Percentiles rank a stretch among this genome's conserved stretches.
Conservation (phyloP, 2,888 invertebrate species). For the Proisotoma minuta region DNA sequence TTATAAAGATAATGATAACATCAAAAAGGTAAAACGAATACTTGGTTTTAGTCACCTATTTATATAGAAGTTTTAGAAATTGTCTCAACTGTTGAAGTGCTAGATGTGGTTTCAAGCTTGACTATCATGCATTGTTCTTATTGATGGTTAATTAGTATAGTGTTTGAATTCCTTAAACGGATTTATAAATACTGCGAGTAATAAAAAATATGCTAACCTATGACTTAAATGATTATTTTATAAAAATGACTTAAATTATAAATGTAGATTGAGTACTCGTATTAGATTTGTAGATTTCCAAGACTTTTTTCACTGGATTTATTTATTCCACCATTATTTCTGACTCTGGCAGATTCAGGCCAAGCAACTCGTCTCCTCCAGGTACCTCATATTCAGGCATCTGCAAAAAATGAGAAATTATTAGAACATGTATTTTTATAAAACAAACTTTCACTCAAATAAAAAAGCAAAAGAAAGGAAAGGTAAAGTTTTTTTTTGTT, state of each 20-base stretch:
- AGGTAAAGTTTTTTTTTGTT: neutral
- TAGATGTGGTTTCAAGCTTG: too few species aligned
- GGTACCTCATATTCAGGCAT: slow-evolving; percentile 36
- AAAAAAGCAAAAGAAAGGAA: neutral
- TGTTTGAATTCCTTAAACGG: too few species aligned
- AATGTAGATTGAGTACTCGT: neutral
- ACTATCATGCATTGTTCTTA: too few species aligned
- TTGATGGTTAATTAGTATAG: too few species aligned
- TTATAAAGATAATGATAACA: too few species aligned
- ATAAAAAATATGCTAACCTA: neutral
- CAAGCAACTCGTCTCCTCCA: slow-evolving; percentile 22
- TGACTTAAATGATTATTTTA: neutral
- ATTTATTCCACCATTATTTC: slow-evolving; percentile 2
- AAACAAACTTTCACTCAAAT: neutral
- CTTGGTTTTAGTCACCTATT: too few species aligned
- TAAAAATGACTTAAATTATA: neutral
- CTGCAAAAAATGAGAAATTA: slow-evolving; percentile 22
- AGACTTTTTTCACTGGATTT: neutral
- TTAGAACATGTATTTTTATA: neutral
- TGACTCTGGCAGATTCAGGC: slow-evolving; percentile 1
- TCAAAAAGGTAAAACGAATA: too few species aligned
- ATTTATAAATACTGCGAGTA: slow-evolving; percentile 2
- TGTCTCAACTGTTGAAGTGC: too few species aligned
- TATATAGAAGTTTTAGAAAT: too few species aligned
- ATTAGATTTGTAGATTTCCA: neutral